Percentiles rank a stretch among this genome's conserved stretches.
Evolutionary conservation across 2,113 vertebrate genomes (phyloP).

Genomic region (Aspidoscelis tigris): DNA sequence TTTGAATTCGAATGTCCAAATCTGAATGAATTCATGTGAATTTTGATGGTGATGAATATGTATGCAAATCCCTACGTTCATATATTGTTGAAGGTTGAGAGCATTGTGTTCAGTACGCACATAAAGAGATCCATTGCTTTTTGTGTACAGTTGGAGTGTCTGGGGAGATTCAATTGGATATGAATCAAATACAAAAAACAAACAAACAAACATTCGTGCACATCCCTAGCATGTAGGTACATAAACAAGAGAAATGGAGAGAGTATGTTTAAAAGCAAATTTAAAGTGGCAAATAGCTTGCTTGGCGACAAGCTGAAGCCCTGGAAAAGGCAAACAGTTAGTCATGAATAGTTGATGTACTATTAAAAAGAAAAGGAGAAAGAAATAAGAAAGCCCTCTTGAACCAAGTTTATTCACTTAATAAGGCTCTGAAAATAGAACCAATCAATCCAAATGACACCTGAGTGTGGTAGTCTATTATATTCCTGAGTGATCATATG

Average conservation of each 20-base stretch:
- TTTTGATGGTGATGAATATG: no score
- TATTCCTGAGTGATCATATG: conserved; percentile 67
- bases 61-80: no score
- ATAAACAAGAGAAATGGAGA: conserved; percentile 33
- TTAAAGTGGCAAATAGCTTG: conserved; percentile 20
- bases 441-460: conserved; percentile 72
- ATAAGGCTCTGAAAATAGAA: conserved; percentile 62
- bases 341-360: conserved; percentile 22
- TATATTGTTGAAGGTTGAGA: no score
- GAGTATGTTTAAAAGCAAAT: neutral
- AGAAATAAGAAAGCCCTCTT: neutral
- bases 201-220: no score
- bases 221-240: neutral
- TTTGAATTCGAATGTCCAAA: no score
- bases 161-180: neutral
- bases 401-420: conserved; percentile 62
- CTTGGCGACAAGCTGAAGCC: neutral
- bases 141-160: neutral
- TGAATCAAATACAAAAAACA: neutral
- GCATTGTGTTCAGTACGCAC: no score
- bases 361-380: conserved; percentile 21
- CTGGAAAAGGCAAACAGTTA: neutral
- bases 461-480: conserved; percentile 66
- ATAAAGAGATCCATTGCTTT: neutral
- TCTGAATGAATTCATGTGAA: no score